Base-by-base conservation (phyloP, 2,888 invertebrate species). In the Syrphus vitripennis region DNA sequence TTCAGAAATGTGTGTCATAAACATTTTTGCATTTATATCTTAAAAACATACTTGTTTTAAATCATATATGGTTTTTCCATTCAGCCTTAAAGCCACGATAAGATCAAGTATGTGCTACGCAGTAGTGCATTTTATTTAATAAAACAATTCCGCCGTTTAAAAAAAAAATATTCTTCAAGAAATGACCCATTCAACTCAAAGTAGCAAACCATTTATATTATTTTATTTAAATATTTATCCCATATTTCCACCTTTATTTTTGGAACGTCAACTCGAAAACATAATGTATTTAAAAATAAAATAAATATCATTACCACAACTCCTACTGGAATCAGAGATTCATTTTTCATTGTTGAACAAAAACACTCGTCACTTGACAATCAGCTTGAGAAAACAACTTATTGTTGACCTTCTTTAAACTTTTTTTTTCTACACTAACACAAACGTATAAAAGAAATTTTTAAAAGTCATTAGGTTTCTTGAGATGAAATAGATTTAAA, bases 321-420 rank as follows among this genome's bases (percentile, higher is more conserved):
- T 31, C 55, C 9, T 31, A 4, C 9, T 16, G 31, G 4, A 4
- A 31, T 57, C n/a, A n/a, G n/a, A n/a, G n/a, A n/a, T n/a, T n/a
- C 55, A 57, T 57, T 57, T 57, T 57, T 57, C 55, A 31, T 57
- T 50, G 29, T 57, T 57, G 55, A 57, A 31, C 31, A 29, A 26
- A 12, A 53, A 26, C 16, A 29, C 16, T 57, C 31, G 29, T 57
- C 55, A 57, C 55, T 16, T 57, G 31, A 31, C 55, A 31, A 16
- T 5, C 55, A 16, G 12, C 12, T 31, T 16, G 0, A 19, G 19
- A 12, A n/a, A 31, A n/a, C n/a, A 29, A 29, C 55, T 19, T 31
- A 57, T 57, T 57, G 14, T 10, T 57, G 12, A 57, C 19, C 31
- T 29, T 31, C 10, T 55, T 55, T 9, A 26, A n/a, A 16, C 26